phyloP scores from a whole-genome alignment of 2,888 invertebrate genomes.

The Nomada goodeniana region DNA sequence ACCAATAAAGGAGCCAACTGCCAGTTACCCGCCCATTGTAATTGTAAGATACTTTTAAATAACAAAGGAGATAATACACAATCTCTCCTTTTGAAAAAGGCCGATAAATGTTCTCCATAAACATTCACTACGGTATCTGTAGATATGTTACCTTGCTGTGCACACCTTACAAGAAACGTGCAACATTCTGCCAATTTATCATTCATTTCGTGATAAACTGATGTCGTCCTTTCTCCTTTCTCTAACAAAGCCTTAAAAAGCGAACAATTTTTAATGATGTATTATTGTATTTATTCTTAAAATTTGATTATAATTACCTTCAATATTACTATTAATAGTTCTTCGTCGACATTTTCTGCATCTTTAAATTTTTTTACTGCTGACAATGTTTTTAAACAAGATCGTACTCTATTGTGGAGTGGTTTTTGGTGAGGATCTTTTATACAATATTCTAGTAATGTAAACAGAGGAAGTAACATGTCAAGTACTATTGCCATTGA shows the following conservation, averaged over 20 bases:
- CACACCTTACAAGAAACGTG: constrained; percentile 88
- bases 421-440: constrained; percentile 89
- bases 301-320: constrained; percentile 65
- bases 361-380: constrained; percentile 87
- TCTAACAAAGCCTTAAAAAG: constrained; percentile 86
- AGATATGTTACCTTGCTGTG: constrained; percentile 84
- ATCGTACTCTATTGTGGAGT: constrained; percentile 87
- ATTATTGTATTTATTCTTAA: background rate
- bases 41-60: constrained; percentile 88
- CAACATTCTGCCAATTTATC: constrained; percentile 88
- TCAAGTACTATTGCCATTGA: constrained; percentile 89
- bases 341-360: constrained; percentile 86
- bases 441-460: constrained; percentile 89
- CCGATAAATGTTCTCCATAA: constrained; percentile 86
- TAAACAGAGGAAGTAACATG: constrained; percentile 89
- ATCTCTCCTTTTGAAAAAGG: constrained; percentile 88
- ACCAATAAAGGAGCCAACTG: constrained; percentile 86
- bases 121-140: constrained; percentile 84
- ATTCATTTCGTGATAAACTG: constrained; percentile 88
- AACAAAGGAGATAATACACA: constrained; percentile 88
- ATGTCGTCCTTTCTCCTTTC: constrained; percentile 88
- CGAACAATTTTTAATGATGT: constrained; percentile 11
- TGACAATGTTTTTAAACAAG: constrained; percentile 87
- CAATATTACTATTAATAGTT: constrained; percentile 85
- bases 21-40: constrained; percentile 88